These are phyloP conservation scores for Siniperca knerii DNA, from an alignment of 2,113 vertebrate species.

Conservation along the genomic window DNA sequence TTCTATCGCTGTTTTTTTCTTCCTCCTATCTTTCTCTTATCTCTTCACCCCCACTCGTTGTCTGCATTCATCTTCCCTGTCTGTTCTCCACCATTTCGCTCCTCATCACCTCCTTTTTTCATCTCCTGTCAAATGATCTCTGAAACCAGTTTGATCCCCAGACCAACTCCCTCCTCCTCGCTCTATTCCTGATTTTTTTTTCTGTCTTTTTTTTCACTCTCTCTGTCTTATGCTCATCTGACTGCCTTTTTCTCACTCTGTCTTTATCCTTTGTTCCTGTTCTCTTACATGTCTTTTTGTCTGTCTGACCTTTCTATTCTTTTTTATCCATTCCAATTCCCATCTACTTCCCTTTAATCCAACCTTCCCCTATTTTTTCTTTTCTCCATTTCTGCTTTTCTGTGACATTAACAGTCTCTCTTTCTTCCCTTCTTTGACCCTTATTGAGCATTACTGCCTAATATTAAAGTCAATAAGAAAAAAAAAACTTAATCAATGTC, in stretches of 20 bases:
- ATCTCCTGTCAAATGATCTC: conserved; percentile 79
- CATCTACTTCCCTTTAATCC: neutral
- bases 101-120: conserved; percentile 73
- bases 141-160: conserved; percentile 73
- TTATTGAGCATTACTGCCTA: neutral
- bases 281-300: conserved; percentile 7
- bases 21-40: conserved; percentile 57
- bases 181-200: conserved; percentile 55
- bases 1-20: conserved; percentile 18
- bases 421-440: conserved; percentile 10
- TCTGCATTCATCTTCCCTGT: conserved; percentile 61
- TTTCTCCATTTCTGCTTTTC: conserved; percentile 5
- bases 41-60: conserved; percentile 62
- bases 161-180: conserved; percentile 56
- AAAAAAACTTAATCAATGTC: neutral
- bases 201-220: conserved; percentile 32
- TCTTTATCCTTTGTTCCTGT: conserved; percentile 13
- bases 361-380: neutral
- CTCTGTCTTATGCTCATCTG: conserved; percentile 29
- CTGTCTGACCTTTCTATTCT: neutral
- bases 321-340: neutral
- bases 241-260: conserved; percentile 2
- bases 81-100: conserved; percentile 62
- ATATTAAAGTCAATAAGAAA: neutral
- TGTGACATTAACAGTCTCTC: neutral